phyloP scores from a whole-genome alignment of 2,888 invertebrate genomes.

The Melinaea menophilus region DNA sequence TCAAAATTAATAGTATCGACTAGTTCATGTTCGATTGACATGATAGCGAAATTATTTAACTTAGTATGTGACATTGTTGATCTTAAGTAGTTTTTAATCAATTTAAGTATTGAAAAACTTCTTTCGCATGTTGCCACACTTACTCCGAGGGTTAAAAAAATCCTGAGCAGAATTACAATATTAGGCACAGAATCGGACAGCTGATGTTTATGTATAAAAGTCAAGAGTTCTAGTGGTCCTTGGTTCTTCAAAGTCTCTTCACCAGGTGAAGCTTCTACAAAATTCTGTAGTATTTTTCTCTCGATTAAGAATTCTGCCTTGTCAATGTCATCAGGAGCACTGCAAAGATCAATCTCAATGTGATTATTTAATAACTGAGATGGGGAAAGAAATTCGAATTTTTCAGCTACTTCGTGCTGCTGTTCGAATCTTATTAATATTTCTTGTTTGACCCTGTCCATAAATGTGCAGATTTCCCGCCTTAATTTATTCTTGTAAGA shows the following conservation, averaged over 20 bases:
- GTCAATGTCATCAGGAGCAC: background rate
- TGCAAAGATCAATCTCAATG: no score
- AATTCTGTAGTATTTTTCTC: background rate
- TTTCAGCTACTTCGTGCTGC: constrained; percentile 1
- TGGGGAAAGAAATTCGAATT: constrained; percentile 2
- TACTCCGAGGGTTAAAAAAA: no score
- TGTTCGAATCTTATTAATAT: background rate
- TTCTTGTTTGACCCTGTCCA: constrained; percentile 7
- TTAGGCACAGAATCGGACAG: constrained; percentile 2
- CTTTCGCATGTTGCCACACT: no score
- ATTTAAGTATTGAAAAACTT: constrained; percentile 16
- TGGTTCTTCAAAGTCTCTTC: background rate
- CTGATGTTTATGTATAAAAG: constrained; percentile 3
- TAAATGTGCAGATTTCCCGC: constrained; percentile 1
- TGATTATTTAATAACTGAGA: constrained; percentile 8
- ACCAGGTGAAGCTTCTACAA: background rate
- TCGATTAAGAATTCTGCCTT: background rate
- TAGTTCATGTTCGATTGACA: constrained; percentile 17
- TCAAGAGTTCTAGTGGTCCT: constrained; percentile 7
- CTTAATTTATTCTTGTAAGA: constrained; percentile 5
- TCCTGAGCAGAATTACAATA: constrained; percentile 3
- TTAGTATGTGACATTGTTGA: constrained; percentile 28
- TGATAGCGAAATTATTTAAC: constrained; percentile 23
- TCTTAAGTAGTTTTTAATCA: constrained; percentile 29
- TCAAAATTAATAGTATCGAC: constrained; percentile 1